Percentiles rank a stretch among this genome's conserved stretches.
These are phyloP conservation scores for Mirza zaza DNA, from an alignment of 2,113 vertebrate genomes.

Conservation along the genomic window DNA sequence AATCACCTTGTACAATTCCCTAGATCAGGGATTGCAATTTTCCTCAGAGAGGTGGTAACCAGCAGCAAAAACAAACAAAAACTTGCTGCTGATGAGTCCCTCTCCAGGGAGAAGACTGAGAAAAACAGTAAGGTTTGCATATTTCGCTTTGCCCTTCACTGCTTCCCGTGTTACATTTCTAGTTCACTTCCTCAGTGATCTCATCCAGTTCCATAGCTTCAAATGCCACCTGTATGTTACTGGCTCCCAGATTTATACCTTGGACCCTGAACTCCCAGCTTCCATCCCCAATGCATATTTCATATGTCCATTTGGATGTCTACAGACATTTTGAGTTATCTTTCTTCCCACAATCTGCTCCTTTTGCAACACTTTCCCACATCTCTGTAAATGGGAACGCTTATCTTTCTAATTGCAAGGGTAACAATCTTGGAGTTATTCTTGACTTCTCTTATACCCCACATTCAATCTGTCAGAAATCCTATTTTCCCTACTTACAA, in stretches of 20 bases:
- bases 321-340: background rate
- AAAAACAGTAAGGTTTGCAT: constrained; percentile 14
- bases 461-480: background rate
- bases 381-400: background rate
- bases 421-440: background rate
- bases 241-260: background rate
- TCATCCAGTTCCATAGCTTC: background rate
- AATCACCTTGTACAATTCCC: constrained; percentile 66
- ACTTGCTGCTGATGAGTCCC: background rate
- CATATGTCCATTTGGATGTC: background rate
- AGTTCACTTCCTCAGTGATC: background rate
- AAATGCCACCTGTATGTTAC: background rate
- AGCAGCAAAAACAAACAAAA: constrained; percentile 58
- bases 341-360: background rate
- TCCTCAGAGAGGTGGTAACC: constrained; percentile 59
- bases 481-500: background rate
- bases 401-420: background rate
- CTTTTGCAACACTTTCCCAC: background rate
- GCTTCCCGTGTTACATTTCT: background rate
- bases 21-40: background rate
- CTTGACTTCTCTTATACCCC: background rate
- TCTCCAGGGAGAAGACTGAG: constrained; percentile 21
- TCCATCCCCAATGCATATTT: background rate
- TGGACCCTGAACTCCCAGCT: background rate
- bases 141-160: background rate